phyloP scores from a whole-genome alignment of 2,797 vertebrate genomes.

The Parauchenoglanis ngamensis region DNA sequence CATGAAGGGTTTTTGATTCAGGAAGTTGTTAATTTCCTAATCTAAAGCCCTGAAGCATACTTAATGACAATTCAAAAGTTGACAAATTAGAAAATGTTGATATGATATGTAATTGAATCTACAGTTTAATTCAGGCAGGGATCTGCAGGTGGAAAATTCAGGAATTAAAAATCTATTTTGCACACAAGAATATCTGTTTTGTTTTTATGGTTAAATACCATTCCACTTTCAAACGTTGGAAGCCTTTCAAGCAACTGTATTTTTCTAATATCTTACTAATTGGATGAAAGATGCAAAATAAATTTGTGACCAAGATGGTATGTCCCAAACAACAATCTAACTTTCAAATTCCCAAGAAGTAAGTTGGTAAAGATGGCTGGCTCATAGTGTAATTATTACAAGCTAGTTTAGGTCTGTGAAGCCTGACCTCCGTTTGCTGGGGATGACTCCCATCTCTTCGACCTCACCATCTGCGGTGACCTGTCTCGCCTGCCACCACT shows the following conservation, averaged over 20 bases:
- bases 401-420: background rate
- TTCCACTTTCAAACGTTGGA: background rate
- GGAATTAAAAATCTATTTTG: background rate
- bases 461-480: constrained; percentile 87
- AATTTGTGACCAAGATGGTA: background rate
- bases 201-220: background rate
- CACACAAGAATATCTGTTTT: background rate
- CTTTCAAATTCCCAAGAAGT: background rate
- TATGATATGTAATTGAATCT: background rate
- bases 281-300: background rate
- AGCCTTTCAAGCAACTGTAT: background rate
- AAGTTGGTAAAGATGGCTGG: too few species aligned
- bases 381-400: background rate
- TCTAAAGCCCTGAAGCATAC: background rate
- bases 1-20: background rate
- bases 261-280: background rate
- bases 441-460: constrained; percentile 96
- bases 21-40: background rate
- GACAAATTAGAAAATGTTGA: background rate
- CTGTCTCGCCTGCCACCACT: constrained; percentile 98
- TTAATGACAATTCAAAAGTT: background rate
- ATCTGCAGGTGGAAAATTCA: background rate
- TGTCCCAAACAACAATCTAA: too few species aligned
- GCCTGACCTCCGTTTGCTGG: constrained; percentile 91
- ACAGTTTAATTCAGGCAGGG: background rate